Percentiles rank a stretch among this genome's conserved stretches.
Evolutionary conservation across 2,797 vertebrate genomes (phyloP).

Genomic region (Myotis pilosus): DNA sequence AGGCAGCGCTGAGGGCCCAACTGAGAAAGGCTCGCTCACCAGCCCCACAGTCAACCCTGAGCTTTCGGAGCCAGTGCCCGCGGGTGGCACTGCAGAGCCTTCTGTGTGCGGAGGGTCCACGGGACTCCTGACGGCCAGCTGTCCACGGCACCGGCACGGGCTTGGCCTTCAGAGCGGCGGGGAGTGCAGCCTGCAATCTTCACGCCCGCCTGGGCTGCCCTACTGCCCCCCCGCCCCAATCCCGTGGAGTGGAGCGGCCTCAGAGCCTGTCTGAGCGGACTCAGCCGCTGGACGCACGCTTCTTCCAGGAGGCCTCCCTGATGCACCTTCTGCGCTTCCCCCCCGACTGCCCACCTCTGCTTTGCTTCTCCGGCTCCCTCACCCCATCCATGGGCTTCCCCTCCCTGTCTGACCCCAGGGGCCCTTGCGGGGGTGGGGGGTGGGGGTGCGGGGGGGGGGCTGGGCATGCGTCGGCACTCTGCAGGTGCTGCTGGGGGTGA

Average conservation of each 20-base stretch:
- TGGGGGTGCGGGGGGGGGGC: too few relatives aligned
- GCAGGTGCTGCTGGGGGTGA: fast-evolving
- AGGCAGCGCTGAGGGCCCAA: neutral
- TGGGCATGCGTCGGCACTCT: neutral
- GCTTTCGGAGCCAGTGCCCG: neutral
- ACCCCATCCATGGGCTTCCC: neutral
- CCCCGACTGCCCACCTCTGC: neutral
- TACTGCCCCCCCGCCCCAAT: too few relatives aligned
- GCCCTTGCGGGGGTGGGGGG: fast-evolving
- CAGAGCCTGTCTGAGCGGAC: neutral
- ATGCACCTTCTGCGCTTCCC: neutral
- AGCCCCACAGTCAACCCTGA: fast-evolving
- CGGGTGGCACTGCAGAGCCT: neutral
- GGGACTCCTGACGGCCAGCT: neutral
- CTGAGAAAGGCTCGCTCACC: neutral
- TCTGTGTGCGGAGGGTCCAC: neutral
- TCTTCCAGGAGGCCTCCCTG: neutral
- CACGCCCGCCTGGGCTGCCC: too few relatives aligned
- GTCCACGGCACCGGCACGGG: fast-evolving
- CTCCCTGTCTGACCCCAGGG: neutral
- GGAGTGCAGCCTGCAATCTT: fast-evolving
- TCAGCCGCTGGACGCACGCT: neutral
- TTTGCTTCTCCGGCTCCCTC: too few relatives aligned
- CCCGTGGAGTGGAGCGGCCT: neutral
- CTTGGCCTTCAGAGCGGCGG: neutral